These are phyloP conservation scores for Stegophylla sp. DNA, from an alignment of 2,888 invertebrate genomes.

Conservation along the genomic window DNA sequence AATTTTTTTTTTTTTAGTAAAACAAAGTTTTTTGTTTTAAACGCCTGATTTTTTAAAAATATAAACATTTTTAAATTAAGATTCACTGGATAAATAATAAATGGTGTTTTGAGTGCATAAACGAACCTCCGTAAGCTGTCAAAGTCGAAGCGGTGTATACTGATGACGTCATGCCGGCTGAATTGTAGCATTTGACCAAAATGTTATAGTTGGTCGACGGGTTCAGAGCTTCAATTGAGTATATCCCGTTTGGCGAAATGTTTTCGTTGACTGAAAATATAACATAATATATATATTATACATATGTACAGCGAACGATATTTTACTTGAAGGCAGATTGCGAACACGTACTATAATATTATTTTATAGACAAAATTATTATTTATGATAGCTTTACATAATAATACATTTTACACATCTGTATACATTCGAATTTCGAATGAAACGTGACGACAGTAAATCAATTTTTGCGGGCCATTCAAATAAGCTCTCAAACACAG, in stretches of 20 bases:
- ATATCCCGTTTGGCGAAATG: slow-evolving; percentile 35
- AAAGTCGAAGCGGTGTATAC: slow-evolving; percentile 63
- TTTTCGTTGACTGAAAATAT: slow-evolving; percentile 41
- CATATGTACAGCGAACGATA: no score
- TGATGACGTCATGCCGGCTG: slow-evolving; percentile 63
- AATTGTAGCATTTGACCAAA: slow-evolving; percentile 63
- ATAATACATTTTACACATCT: background rate
- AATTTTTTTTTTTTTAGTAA: no score
- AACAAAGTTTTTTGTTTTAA: no score
- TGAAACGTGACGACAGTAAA: background rate
- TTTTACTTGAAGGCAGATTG: no score
- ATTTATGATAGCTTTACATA: background rate
- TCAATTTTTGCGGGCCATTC: background rate
- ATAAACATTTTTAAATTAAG: no score
- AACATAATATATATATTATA: no score
- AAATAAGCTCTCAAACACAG: background rate
- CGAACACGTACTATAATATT: background rate
- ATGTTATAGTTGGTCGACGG: slow-evolving; percentile 63
- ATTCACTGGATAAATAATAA: no score
- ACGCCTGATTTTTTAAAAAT: no score
- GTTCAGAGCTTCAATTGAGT: slow-evolving; percentile 24
- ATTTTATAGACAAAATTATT: background rate
- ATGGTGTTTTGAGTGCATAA: no score
- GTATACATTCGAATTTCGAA: background rate
- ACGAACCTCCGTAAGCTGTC: slow-evolving; percentile 28